Percentiles rank a stretch among this genome's conserved stretches.
Conservation (phyloP, 2,113 vertebrate genomes). For the Crotophaga sulcirostris region DNA sequence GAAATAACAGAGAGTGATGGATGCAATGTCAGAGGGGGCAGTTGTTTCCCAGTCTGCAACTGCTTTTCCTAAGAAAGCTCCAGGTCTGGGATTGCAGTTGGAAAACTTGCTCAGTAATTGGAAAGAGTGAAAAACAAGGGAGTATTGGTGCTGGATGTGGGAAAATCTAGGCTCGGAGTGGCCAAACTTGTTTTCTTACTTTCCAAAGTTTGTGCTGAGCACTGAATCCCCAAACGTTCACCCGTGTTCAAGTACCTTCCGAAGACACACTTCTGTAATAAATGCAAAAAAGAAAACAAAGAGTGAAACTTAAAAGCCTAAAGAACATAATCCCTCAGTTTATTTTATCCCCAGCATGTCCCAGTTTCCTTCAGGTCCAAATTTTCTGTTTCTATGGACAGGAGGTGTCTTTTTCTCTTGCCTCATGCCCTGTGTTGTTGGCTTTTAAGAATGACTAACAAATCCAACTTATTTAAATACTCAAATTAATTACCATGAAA, state of each 20-base stretch:
- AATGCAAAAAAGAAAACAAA: background rate
- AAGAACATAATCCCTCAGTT: background rate
- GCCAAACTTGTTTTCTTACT: background rate
- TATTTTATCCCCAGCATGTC: background rate
- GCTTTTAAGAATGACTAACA: background rate
- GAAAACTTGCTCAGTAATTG: background rate
- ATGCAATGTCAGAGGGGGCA: background rate
- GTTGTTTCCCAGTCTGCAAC: rapidly evolving
- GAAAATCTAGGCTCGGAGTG: background rate
- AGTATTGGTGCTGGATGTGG: rapidly evolving
- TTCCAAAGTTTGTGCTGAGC: background rate
- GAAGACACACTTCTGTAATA: background rate
- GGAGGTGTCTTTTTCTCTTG: background rate
- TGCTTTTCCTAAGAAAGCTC: background rate
- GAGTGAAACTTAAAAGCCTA: background rate
- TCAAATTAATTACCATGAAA: background rate
- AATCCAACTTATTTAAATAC: background rate
- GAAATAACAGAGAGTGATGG: background rate
- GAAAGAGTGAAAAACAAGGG: background rate
- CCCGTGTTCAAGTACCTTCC: background rate
- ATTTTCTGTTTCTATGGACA: background rate
- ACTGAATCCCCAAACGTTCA: background rate
- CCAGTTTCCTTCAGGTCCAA: background rate
- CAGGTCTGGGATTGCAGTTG: background rate
- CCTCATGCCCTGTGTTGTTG: rapidly evolving